Percentiles rank a stretch among this genome's conserved stretches.
These are phyloP conservation scores for Athalia circularis DNA, from an alignment of 2,888 invertebrate species.

Conservation along the genomic window DNA sequence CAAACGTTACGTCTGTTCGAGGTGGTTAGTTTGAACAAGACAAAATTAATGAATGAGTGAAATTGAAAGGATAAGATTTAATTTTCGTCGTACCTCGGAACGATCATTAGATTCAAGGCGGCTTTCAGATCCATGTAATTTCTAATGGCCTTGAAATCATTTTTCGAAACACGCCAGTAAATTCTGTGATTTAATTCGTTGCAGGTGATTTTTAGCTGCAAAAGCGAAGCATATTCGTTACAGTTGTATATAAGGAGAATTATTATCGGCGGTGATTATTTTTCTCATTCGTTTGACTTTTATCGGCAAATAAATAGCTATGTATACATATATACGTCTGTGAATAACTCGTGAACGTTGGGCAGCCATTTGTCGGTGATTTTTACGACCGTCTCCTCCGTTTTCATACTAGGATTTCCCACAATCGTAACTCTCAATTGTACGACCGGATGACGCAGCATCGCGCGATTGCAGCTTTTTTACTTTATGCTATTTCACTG, in stretches of 20 bases:
- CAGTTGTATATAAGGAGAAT: neutral
- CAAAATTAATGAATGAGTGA: no score
- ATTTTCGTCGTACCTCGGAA: constrained; percentile 52
- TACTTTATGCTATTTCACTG: neutral
- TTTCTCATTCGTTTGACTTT: neutral
- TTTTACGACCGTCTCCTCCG: constrained; percentile 51
- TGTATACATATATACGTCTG: constrained; percentile 46
- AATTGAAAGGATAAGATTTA: neutral
- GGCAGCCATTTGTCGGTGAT: constrained; percentile 53
- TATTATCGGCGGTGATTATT: neutral
- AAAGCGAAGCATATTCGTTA: neutral
- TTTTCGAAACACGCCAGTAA: constrained; percentile 58
- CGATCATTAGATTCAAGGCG: constrained; percentile 56
- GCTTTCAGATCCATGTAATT: constrained; percentile 59
- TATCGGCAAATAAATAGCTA: neutral
- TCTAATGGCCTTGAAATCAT: constrained; percentile 56
- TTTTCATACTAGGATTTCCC: constrained; percentile 57
- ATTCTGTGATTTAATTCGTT: constrained; percentile 55
- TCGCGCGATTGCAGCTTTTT: neutral
- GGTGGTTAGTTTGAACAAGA: no score
- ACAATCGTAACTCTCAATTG: constrained; percentile 55
- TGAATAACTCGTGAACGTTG: constrained; percentile 52
- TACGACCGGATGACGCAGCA: constrained; percentile 45
- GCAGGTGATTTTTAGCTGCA: constrained; percentile 56
- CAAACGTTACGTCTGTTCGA: no score